Evolutionary conservation across 1,140 invertebrate genomes (phyloP).

Genomic region (Aphaenogaster rudis): DNA sequence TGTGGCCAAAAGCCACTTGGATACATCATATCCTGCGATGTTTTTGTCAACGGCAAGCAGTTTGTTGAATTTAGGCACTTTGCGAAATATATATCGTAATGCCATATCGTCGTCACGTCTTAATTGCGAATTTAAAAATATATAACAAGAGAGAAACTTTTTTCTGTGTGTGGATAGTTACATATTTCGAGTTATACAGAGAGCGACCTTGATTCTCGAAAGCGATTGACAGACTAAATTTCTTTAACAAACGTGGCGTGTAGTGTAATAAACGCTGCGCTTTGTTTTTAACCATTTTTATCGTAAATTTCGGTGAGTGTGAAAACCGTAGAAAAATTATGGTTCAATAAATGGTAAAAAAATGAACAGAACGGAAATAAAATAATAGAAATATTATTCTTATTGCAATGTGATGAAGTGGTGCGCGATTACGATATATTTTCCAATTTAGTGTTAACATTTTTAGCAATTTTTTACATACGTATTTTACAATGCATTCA

Average conservation of each 20-base stretch:
- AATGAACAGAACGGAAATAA: not conserved
- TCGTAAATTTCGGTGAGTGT: not conserved
- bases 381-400: not conserved
- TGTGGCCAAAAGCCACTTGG: no score
- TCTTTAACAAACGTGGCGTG: not conserved
- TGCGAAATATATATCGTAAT: not conserved
- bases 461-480: not conserved
- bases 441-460: not conserved
- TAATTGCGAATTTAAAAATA: not conserved
- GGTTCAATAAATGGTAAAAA: not conserved
- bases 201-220: not conserved
- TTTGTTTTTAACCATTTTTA: constrained; percentile 8
- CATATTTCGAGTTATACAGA: not conserved
- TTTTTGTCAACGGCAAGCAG: not conserved
- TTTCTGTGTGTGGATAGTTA: not conserved
- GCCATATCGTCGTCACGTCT: not conserved
- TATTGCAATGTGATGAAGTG: not conserved
- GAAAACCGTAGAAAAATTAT: constrained; percentile 15
- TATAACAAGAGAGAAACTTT: no score
- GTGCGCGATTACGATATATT: not conserved
- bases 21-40: no score
- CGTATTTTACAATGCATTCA: not conserved
- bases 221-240: not conserved
- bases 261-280: not conserved
- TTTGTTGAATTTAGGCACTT: not conserved